These are phyloP conservation scores for Enteromius argenteus DNA, from an alignment of 2,797 vertebrate genomes.

Conservation along the genomic window DNA sequence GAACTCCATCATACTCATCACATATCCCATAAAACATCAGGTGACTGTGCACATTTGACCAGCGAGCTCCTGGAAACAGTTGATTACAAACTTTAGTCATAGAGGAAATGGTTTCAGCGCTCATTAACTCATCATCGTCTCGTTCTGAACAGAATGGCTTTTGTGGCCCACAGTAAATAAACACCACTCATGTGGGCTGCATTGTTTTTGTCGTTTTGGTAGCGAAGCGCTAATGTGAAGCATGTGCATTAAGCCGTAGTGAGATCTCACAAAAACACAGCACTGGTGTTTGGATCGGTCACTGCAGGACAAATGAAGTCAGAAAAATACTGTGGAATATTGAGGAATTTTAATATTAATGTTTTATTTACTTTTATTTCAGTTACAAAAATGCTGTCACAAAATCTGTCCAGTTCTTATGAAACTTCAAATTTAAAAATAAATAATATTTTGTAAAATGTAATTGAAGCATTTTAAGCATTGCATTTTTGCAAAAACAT, in stretches of 20 bases:
- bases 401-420: background rate
- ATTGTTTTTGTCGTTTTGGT: conserved; percentile 37
- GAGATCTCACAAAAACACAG: conserved; percentile 27
- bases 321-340: background rate
- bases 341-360: background rate
- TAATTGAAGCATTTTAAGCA: background rate
- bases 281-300: background rate
- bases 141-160: conserved; percentile 60
- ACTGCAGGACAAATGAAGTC: background rate
- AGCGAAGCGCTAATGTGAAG: conserved; percentile 37
- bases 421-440: background rate
- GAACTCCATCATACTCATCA: background rate
- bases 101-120: background rate
- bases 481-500: background rate
- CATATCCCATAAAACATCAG: background rate
- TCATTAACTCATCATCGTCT: conserved; percentile 47
- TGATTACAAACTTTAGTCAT: background rate
- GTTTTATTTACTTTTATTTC: background rate
- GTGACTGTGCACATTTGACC: background rate
- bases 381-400: background rate
- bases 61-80: background rate
- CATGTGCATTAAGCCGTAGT: conserved; percentile 39
- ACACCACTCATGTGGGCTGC: conserved; percentile 50
- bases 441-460: background rate
- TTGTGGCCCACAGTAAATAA: conserved; percentile 61